phyloP scores from a whole-genome alignment of 2,888 invertebrate genomes.

The Crocallis elinguaria region DNA sequence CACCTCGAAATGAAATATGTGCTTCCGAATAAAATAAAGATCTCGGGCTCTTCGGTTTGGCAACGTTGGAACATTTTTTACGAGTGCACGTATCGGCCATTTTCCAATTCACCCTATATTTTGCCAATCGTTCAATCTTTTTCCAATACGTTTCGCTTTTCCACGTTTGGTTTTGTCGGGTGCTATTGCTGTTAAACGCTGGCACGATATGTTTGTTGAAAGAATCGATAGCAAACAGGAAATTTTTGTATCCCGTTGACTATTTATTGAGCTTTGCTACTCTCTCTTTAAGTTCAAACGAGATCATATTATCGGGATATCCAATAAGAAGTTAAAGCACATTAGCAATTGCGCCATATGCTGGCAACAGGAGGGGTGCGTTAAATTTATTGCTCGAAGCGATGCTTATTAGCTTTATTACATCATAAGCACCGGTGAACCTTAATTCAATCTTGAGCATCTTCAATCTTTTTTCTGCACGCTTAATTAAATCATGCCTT shows the following conservation, averaged over 20 bases:
- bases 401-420: conserved; percentile 59
- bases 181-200: conserved; percentile 34
- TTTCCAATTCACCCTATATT: conserved; percentile 42
- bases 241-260: conserved; percentile 26
- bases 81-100: conserved; percentile 35
- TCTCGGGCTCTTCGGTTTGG: conserved; percentile 30
- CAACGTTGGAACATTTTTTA: conserved; percentile 37
- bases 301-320: conserved; percentile 27
- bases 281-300: not conserved
- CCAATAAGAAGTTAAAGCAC: conserved; percentile 48
- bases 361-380: conserved; percentile 62
- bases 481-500: conserved; percentile 44
- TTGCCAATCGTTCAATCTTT: conserved; percentile 43
- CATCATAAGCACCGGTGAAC: conserved; percentile 65
- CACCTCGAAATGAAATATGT: conserved; percentile 32
- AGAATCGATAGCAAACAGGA: conserved; percentile 42
- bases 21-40: conserved; percentile 34
- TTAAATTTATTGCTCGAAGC: conserved; percentile 64
- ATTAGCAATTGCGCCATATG: conserved; percentile 69
- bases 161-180: conserved; percentile 38
- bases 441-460: conserved; percentile 58
- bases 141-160: conserved; percentile 34
- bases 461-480: conserved; percentile 43
- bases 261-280: not conserved
- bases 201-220: conserved; percentile 41